phyloP scores from a whole-genome alignment of 2,888 invertebrate species.

The Lymantria dispar region DNA sequence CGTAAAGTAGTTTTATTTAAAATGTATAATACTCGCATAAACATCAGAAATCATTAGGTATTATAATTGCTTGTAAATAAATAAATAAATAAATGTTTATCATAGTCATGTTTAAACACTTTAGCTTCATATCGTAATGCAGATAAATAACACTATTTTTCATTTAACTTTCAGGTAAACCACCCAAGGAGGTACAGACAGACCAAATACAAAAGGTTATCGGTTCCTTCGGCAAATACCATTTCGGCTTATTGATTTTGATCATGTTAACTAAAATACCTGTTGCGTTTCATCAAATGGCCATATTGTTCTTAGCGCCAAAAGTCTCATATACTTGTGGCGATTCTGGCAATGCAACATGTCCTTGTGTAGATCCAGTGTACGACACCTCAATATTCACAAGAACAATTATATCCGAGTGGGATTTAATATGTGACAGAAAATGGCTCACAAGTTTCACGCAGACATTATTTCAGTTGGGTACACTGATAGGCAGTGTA shows the following conservation, averaged over 20 bases:
- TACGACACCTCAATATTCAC: slow-evolving; percentile 86
- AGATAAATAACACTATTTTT: not conserved
- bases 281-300: slow-evolving; percentile 77
- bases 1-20: too few relatives aligned
- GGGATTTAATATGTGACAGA: slow-evolving; percentile 87
- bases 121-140: not conserved
- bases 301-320: slow-evolving; percentile 76
- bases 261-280: slow-evolving; percentile 69
- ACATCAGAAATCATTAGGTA: too few relatives aligned
- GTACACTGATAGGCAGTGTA: slow-evolving; percentile 88
- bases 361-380: slow-evolving; percentile 81
- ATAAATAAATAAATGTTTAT: too few relatives aligned
- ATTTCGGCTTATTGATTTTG: slow-evolving; percentile 48
- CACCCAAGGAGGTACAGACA: slow-evolving; percentile 40
- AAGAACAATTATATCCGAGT: slow-evolving; percentile 88
- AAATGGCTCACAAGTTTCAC: slow-evolving; percentile 85
- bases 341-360: slow-evolving; percentile 51
- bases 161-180: slow-evolving; percentile 26
- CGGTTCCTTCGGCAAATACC: slow-evolving; percentile 79
- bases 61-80: too few relatives aligned
- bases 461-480: slow-evolving; percentile 89
- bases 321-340: slow-evolving; percentile 45
- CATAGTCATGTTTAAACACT: too few relatives aligned
- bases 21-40: too few relatives aligned
- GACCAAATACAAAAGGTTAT: slow-evolving; percentile 59